These are phyloP conservation scores for Bradypodion pumilum DNA, from an alignment of 2,797 vertebrate genomes.

Conservation along the genomic window DNA sequence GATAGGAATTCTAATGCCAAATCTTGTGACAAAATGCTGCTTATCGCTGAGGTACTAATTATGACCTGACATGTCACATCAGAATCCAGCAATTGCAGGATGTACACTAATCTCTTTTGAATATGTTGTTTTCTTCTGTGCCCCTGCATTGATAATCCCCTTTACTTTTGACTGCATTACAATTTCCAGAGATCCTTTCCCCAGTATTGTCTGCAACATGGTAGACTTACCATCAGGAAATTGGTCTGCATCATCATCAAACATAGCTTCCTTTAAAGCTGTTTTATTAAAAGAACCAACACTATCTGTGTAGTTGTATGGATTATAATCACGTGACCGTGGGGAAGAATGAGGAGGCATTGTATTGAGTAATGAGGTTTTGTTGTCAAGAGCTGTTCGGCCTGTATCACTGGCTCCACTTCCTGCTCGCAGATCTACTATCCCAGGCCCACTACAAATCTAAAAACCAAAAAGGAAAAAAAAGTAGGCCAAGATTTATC, in stretches of 20 bases:
- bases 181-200: not conserved
- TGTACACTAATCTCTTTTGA: not conserved
- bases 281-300: slow-evolving; percentile 86
- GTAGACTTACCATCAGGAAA: slow-evolving; percentile 85
- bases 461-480: slow-evolving; percentile 35
- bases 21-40: too few species aligned
- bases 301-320: slow-evolving; percentile 84
- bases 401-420: slow-evolving; percentile 82
- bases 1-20: too few species aligned
- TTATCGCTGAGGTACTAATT: too few species aligned
- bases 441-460: slow-evolving; percentile 78
- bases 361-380: slow-evolving; percentile 91
- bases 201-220: not conserved
- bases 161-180: not conserved
- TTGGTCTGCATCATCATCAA: slow-evolving; percentile 91
- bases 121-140: not conserved
- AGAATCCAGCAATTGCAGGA: too few species aligned
- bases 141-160: not conserved
- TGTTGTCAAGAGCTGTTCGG: slow-evolving; percentile 91
- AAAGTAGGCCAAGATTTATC: not conserved
- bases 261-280: slow-evolving; percentile 89
- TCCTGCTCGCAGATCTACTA: slow-evolving; percentile 76
- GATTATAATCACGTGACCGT: slow-evolving; percentile 87
- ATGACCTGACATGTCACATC: too few species aligned
- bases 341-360: slow-evolving; percentile 89